Evolutionary conservation across 2,888 invertebrate species (phyloP), one percentile per base, ranked within the genome.

Genomic region (Tineola bisselliella): DNA sequence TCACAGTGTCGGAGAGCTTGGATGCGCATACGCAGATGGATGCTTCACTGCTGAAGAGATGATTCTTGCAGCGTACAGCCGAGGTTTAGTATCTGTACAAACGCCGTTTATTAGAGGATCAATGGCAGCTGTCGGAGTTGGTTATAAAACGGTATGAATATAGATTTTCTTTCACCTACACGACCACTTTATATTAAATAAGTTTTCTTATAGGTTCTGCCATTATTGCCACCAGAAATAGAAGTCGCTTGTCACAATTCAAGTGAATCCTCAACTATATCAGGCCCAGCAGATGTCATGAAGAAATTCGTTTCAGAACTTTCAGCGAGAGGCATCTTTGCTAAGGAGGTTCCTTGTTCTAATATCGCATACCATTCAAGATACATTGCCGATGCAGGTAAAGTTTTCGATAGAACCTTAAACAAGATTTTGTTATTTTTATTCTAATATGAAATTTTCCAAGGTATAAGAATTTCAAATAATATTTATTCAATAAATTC

Each of bases 331-430:
- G 74, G 75, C 0, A 70, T 80, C 5, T 83, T 83, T 61, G 81
- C 78, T 0, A 79, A 73, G 63, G 75, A 74, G 65, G 80, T 82
- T 0, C 70, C 75, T 5, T 92, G 93, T 63, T 90, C 92, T 17
- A 93, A 94, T 67, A 92, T 95, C 62, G 94, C 97, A 0, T 97
- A 95, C 71, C 96, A 97, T 75, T 95, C 95, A 56, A 89, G 91
- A 61, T 94, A 94, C 67, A 93, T 97, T 66, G 87, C 88, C 0
- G 83, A 88, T 33, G 90, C 91, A 61, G 90, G 84, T 76, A 69
- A 25, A 6, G 25, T 4, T 25, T 25, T 25, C 6, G 6, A 2
- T 2, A 25, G 6, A 25, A 25, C 58, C n/a, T n/a, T n/a, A n/a
- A n/a, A n/a, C n/a, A n/a, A n/a, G n/a, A n/a, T n/a, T n/a, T n/a